phyloP scores from a whole-genome alignment of 2,888 invertebrate species.

The Pogonocherus hispidulus region DNA sequence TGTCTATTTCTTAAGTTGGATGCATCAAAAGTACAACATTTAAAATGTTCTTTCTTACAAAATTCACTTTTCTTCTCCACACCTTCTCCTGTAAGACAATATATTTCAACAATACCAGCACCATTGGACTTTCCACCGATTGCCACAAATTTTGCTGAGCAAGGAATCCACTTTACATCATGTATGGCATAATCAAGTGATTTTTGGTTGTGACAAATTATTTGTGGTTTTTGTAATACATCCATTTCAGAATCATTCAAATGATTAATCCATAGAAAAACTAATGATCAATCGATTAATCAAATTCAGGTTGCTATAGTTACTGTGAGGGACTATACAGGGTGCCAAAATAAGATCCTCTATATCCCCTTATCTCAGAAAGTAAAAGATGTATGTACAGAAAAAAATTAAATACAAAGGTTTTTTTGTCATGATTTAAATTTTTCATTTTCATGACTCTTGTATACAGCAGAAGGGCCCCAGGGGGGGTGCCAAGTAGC shows the following conservation, averaged over 20 bases:
- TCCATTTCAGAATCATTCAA: conserved; percentile 64
- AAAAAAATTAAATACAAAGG: too few relatives aligned
- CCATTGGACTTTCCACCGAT: conserved; percentile 89
- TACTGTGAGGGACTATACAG: too few relatives aligned
- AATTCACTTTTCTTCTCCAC: conserved; percentile 79
- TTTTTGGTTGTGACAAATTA: conserved; percentile 89
- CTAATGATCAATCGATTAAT: too few relatives aligned
- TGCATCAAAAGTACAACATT: conserved; percentile 95
- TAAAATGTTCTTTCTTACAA: conserved; percentile 87
- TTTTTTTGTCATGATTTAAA: too few relatives aligned
- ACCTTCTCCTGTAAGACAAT: conserved; percentile 82
- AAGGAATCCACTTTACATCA: conserved; percentile 96
- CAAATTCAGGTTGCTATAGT: conserved; percentile 34
- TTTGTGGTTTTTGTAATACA: conserved; percentile 86
- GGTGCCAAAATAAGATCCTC: too few relatives aligned
- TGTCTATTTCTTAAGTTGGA: conserved; percentile 84
- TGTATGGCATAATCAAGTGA: conserved; percentile 87
- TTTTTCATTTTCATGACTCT: too few relatives aligned
- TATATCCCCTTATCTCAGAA: too few relatives aligned
- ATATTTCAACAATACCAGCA: conserved; percentile 87
- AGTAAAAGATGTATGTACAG: too few relatives aligned
- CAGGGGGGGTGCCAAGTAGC: too few relatives aligned
- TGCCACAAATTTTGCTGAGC: conserved; percentile 92
- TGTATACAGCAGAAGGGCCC: too few relatives aligned
- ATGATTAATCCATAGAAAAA: too few relatives aligned